Percentiles rank a stretch among this genome's conserved stretches.
These are phyloP conservation scores for Sylvilagus bachmani DNA, from an alignment of 2,113 vertebrate species.

Conservation along the genomic window DNA sequence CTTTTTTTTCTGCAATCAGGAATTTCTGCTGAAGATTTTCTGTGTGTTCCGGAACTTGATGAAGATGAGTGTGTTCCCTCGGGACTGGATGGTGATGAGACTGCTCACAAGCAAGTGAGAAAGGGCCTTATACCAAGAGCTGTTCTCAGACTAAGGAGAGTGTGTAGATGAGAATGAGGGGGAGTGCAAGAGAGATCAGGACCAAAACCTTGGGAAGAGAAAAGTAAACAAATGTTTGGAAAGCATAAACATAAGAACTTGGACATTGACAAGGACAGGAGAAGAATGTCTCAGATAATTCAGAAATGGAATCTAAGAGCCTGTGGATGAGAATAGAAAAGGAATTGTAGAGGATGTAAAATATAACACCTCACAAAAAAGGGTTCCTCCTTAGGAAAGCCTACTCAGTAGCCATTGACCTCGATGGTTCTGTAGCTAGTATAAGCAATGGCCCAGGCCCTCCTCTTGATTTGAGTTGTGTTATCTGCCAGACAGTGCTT, in stretches of 20 bases:
- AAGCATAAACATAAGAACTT: not conserved
- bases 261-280: not conserved
- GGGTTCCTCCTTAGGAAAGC: not conserved
- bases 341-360: not conserved
- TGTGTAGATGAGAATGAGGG: too few relatives aligned
- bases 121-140: not conserved
- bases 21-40: conserved; percentile 97
- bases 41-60: conserved; percentile 98
- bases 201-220: not conserved
- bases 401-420: not conserved
- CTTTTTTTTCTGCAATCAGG: conserved; percentile 86
- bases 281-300: not conserved
- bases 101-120: conserved; percentile 98
- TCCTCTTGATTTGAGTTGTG: not conserved
- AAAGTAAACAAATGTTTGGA: not conserved
- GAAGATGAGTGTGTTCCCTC: conserved; percentile 98
- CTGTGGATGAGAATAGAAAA: not conserved
- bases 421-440: not conserved
- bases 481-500: not conserved
- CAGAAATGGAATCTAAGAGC: not conserved
- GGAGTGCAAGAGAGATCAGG: not conserved
- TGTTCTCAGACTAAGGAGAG: not conserved
- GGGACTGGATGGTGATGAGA: conserved; percentile 99
- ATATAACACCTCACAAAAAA: not conserved
- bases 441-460: not conserved